Conservation (phyloP, 2,888 invertebrate species). For the Acleris holmiana region DNA sequence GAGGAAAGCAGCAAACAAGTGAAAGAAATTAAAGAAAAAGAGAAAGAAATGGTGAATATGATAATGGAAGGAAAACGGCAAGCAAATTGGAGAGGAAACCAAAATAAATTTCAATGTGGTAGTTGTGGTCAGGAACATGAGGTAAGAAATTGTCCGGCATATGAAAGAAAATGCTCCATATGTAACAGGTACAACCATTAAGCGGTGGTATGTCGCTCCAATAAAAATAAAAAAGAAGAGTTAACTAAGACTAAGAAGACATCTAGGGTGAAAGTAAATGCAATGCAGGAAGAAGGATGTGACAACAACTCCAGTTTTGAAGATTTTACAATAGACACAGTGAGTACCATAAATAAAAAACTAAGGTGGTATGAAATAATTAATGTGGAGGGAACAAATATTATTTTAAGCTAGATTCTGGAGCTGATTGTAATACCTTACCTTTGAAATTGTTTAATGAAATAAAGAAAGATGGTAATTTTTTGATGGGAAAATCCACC, state of each 20-base stretch:
- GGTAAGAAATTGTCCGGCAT: constrained; percentile 3
- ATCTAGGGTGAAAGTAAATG: too few species aligned
- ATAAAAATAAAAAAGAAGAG: neutral
- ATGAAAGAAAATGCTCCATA: neutral
- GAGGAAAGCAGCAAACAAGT: neutral
- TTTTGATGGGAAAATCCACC: neutral
- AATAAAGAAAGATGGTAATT: neutral
- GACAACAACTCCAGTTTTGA: too few species aligned
- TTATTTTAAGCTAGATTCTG: neutral
- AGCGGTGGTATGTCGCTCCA: neutral
- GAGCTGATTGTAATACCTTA: neutral
- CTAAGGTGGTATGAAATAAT: neutral
- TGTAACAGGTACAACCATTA: neutral
- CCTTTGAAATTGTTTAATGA: neutral
- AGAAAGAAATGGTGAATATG: neutral
- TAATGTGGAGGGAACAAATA: neutral
- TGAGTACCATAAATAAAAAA: neutral
- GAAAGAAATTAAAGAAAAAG: neutral
- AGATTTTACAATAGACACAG: neutral
- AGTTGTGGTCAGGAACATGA: constrained; percentile 1
- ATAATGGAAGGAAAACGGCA: neutral
- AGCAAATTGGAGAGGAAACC: neutral
- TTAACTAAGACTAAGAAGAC: too few species aligned
- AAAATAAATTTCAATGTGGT: neutral
- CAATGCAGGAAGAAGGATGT: too few species aligned